A percentile compares a stretch with the other conserved stretches of the same genome.
phyloP scores from a whole-genome alignment of 35 echinoderm and acorn worm genomes.

The Stichopus chloronotus region DNA sequence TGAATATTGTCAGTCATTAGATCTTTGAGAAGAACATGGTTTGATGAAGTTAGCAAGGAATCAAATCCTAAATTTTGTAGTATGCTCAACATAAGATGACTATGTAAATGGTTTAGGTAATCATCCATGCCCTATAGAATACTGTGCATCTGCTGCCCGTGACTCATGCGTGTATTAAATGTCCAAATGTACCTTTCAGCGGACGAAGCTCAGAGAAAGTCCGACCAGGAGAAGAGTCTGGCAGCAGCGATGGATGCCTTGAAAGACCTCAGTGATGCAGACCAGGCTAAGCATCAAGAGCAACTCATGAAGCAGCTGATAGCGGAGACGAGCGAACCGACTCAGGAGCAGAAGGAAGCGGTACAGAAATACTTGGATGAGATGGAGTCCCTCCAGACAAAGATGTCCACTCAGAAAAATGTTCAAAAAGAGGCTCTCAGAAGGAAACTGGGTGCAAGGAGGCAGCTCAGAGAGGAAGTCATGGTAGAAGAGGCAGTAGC shows the following conservation, averaged over 20 bases:
- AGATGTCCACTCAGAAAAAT: constrained; percentile 25
- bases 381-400: constrained; percentile 29
- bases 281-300: constrained; percentile 61
- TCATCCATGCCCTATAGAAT: too few relatives aligned
- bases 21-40: too few relatives aligned
- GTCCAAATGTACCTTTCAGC: not conserved
- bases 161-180: too few relatives aligned
- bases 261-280: constrained; percentile 61
- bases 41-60: too few relatives aligned
- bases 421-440: constrained; percentile 66
- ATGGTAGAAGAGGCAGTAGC: constrained; percentile 76
- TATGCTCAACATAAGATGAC: too few relatives aligned
- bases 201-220: constrained; percentile 64
- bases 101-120: too few relatives aligned
- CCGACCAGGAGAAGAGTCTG: constrained; percentile 68
- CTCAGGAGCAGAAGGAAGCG: constrained; percentile 64
- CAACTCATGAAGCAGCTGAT: constrained; percentile 62
- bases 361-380: constrained; percentile 67
- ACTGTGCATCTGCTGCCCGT: too few relatives aligned
- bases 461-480: constrained; percentile 77
- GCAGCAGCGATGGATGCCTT: constrained; percentile 69
- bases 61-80: too few relatives aligned
- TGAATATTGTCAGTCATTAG: too few relatives aligned
- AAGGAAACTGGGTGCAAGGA: constrained; percentile 84
- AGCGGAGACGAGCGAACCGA: constrained; percentile 38